phyloP scores from a whole-genome alignment of 2,797 vertebrate species.

The Lepidocolaptes lacrymiger region DNA sequence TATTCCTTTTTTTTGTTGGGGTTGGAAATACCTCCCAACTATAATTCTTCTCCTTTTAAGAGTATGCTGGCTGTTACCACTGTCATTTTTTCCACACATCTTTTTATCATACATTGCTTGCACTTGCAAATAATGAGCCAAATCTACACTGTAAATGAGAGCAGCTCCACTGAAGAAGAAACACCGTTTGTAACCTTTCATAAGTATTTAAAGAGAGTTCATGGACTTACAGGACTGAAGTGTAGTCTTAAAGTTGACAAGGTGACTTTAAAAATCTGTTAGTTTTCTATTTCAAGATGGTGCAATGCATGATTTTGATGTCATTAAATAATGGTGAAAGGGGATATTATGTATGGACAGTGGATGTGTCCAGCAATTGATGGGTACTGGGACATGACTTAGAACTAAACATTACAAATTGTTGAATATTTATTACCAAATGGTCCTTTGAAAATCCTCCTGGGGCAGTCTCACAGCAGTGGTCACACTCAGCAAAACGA shows the following conservation, averaged over 20 bases:
- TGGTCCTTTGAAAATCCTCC: conserved; percentile 12
- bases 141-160: not conserved
- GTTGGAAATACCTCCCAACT: not conserved
- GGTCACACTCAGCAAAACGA: not conserved
- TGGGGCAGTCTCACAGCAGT: not conserved
- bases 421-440: conserved; percentile 66
- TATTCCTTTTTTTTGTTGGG: not conserved
- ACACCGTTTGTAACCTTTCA: conserved; percentile 18
- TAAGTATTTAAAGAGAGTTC: conserved; percentile 12
- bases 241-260: conserved; percentile 3
- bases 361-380: not conserved
- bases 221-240: not conserved
- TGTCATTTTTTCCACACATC: not conserved
- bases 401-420: conserved; percentile 43
- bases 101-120: not conserved
- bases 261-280: conserved; percentile 56
- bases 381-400: not conserved
- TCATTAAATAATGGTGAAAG: conserved; percentile 28
- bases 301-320: conserved; percentile 27
- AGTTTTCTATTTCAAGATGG: conserved; percentile 51
- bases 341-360: not conserved
- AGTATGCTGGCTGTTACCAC: not conserved
- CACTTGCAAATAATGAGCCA: not conserved
- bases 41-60: not conserved
- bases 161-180: not conserved